These are phyloP conservation scores for Semnopithecus entellus DNA, from an alignment of 2,113 vertebrate species.

Conservation along the genomic window DNA sequence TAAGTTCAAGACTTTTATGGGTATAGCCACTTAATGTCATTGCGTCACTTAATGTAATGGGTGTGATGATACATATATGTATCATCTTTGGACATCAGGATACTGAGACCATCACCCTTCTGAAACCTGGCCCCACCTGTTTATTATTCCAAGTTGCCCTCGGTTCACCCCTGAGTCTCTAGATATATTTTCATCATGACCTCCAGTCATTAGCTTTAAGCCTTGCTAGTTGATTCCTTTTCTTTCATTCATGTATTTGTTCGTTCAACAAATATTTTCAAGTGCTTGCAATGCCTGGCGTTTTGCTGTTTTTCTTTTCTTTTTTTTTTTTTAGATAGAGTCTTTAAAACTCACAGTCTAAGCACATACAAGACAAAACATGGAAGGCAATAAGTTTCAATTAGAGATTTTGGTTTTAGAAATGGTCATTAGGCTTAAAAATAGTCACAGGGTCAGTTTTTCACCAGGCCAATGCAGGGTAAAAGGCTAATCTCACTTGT, in stretches of 20 bases:
- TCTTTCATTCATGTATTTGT: not conserved
- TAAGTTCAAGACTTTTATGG: conserved; percentile 47
- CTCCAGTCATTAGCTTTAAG: not conserved
- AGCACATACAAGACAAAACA: not conserved
- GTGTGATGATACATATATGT: not conserved
- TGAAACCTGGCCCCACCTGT: not conserved
- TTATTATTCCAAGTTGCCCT: not conserved
- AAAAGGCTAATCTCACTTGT: conserved; percentile 48
- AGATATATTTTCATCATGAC: not conserved
- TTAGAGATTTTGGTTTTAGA: conserved; percentile 18
- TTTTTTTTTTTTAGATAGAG: not conserved
- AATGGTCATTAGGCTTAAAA: not conserved
- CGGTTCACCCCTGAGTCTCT: not conserved
- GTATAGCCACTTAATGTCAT: conserved; percentile 47
- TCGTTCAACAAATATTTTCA: not conserved
- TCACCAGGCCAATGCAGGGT: not conserved
- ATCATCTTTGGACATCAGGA: not conserved
- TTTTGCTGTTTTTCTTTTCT: not conserved
- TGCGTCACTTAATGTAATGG: conserved; percentile 46
- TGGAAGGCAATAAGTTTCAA: not conserved
- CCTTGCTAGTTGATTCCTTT: not conserved
- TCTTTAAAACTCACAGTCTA: not conserved
- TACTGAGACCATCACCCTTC: not conserved
- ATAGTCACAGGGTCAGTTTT: conserved; percentile 17
- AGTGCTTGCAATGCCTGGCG: not conserved